A percentile compares a stretch with the other conserved stretches of the same genome.
These are phyloP conservation scores for Grammomys dolichurus DNA, from an alignment of 2,113 vertebrate species.

Conservation along the genomic window DNA sequence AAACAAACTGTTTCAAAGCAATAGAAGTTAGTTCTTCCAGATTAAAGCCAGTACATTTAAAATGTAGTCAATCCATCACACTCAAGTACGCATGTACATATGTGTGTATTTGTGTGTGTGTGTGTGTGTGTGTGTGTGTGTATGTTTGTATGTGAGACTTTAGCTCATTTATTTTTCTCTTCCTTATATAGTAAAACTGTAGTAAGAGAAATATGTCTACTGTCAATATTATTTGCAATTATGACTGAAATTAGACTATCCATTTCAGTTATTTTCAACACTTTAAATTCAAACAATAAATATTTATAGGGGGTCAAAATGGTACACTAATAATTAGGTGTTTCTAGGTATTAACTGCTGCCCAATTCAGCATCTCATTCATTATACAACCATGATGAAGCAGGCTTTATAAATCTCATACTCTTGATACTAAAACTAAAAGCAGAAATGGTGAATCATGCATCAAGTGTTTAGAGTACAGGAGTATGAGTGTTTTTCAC, in stretches of 20 bases:
- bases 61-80: not conserved
- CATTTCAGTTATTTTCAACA: not conserved
- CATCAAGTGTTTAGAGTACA: not conserved
- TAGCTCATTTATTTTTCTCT: not conserved
- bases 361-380: not conserved
- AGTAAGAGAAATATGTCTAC: not conserved
- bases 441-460: not conserved
- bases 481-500: not conserved
- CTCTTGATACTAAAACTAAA: not conserved
- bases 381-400: not conserved
- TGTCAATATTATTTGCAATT: not conserved
- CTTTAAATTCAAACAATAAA: not conserved
- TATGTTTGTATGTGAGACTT: not conserved
- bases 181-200: not conserved
- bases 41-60: not conserved
- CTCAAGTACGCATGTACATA: no score
- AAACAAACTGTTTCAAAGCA: not conserved
- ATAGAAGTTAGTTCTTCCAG: conserved; percentile 14
- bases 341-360: not conserved
- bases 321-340: not conserved
- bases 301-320: not conserved
- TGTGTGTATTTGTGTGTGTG: not conserved
- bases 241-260: not conserved
- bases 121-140: not conserved
- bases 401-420: not conserved